Percentiles rank a stretch among this genome's conserved stretches.
Conservation (phyloP, 2,888 invertebrate species). For the Drosophila testacea region DNA sequence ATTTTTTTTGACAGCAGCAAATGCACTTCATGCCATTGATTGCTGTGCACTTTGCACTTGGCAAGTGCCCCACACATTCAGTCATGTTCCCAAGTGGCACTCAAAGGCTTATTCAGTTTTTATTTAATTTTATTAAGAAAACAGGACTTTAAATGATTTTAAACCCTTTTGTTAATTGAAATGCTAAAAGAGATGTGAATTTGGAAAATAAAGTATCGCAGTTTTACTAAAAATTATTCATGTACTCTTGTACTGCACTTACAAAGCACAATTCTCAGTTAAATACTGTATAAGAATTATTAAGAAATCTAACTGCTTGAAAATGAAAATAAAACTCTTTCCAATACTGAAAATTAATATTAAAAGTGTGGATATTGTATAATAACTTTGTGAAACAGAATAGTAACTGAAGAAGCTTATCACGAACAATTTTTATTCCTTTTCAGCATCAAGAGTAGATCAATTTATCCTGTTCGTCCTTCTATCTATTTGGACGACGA, state of each 20-base stretch:
- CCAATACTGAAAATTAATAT: not conserved
- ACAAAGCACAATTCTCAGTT: not conserved
- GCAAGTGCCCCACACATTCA: conserved; percentile 12
- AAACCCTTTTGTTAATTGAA: not conserved
- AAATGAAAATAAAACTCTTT: no score
- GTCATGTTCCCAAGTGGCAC: conserved; percentile 8
- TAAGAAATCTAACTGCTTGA: no score
- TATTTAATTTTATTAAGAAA: not conserved
- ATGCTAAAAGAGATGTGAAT: not conserved
- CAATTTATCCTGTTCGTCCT: no score
- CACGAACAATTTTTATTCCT: no score
- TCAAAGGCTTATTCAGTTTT: not conserved
- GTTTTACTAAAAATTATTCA: not conserved
- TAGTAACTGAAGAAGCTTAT: no score
- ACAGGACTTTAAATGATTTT: not conserved
- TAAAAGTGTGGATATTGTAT: no score
- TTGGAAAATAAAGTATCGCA: not conserved
- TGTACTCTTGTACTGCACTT: not conserved
- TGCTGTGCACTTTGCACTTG: conserved; percentile 26
- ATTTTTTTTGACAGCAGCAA: conserved; percentile 14
- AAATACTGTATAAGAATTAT: no score
- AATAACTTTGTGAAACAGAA: no score
- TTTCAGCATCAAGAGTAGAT: no score
- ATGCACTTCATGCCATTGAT: conserved; percentile 34
- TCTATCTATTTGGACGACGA: no score